A percentile compares a stretch with the other conserved stretches of the same genome.
These are phyloP conservation scores for Pseudomyrmex flavicornis DNA, from an alignment of 1,140 invertebrate species.

Conservation along the genomic window DNA sequence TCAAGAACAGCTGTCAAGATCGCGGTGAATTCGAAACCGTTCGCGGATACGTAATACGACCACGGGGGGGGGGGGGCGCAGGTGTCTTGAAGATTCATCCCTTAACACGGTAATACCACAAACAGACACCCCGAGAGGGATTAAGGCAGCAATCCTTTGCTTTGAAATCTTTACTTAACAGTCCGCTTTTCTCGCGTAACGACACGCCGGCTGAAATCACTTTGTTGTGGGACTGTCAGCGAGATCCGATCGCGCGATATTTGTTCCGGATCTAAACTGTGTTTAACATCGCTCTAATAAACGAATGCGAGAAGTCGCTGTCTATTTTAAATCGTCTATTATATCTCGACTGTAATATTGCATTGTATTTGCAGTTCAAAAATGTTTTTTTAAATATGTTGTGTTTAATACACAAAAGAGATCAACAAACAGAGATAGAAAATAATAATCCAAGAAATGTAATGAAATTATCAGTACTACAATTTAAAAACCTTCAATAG, in stretches of 20 bases:
- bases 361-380: too few relatives aligned
- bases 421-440: too few relatives aligned
- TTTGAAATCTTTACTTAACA: conserved; percentile 73
- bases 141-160: conserved; percentile 79
- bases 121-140: conserved; percentile 77
- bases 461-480: too few relatives aligned
- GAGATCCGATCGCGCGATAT: conserved; percentile 74
- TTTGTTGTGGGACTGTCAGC: conserved; percentile 68
- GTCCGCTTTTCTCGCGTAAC: conserved; percentile 62
- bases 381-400: too few relatives aligned
- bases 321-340: not conserved
- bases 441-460: too few relatives aligned
- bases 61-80: conserved; percentile 9
- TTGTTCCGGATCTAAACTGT: conserved; percentile 69
- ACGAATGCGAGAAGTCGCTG: conserved; percentile 36
- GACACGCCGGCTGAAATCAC: conserved; percentile 75
- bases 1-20: conserved; percentile 55
- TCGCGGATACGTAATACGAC: conserved; percentile 59
- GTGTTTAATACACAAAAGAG: too few relatives aligned
- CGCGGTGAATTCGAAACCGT: conserved; percentile 63
- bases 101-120: conserved; percentile 79
- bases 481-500: too few relatives aligned
- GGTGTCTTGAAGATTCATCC: conserved; percentile 75
- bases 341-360: too few relatives aligned
- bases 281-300: conserved; percentile 50